Conservation (phyloP, 53 echinoderm and acorn worm genomes). For the Echinometra lucunter region DNA sequence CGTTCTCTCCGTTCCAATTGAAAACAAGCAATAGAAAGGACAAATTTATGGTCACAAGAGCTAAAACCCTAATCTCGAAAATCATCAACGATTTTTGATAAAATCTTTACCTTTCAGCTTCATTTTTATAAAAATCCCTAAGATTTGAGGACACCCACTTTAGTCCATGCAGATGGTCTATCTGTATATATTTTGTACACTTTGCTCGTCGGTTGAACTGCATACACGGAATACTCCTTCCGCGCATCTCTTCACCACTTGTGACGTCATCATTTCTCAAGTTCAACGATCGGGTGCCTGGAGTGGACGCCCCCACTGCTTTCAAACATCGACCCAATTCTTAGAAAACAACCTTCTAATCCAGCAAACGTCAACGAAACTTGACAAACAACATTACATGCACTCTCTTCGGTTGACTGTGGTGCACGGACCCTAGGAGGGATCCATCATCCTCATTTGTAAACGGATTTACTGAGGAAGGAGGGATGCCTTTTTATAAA, state of each 20-base stretch:
- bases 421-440: neutral
- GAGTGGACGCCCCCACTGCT: conserved; percentile 6
- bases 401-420: neutral
- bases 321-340: neutral
- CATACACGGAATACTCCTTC: neutral
- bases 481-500: neutral
- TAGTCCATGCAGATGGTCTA: neutral
- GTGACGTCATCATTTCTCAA: conserved; percentile 43
- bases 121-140: neutral
- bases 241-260: neutral
- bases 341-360: neutral
- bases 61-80: too few relatives aligned
- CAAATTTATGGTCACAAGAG: too few relatives aligned
- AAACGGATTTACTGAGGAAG: neutral
- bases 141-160: neutral
- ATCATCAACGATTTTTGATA: too few relatives aligned
- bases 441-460: neutral
- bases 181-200: neutral
- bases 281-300: conserved; percentile 51
- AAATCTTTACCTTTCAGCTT: too few relatives aligned
- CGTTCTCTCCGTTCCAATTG: too few relatives aligned
- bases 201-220: neutral
- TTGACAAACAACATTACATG: neutral
- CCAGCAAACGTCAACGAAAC: neutral
- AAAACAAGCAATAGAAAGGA: too few relatives aligned